These are phyloP conservation scores for Limnothrissa miodon DNA, from an alignment of 2,113 vertebrate genomes.

Conservation along the genomic window DNA sequence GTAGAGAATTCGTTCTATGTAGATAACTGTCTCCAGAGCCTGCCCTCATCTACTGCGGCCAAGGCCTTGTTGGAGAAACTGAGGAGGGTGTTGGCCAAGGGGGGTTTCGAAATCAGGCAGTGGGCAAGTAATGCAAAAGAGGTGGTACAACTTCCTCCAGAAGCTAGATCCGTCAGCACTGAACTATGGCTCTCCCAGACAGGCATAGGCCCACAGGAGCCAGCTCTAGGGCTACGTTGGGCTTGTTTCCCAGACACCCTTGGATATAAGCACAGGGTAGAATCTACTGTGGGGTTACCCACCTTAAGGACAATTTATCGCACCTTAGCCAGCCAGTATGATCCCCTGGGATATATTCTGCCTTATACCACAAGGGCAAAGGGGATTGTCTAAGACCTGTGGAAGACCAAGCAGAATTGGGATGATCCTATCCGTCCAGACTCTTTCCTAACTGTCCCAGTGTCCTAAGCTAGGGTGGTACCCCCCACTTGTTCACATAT, in stretches of 20 bases:
- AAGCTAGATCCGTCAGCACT: neutral
- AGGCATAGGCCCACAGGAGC: neutral
- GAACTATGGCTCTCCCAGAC: neutral
- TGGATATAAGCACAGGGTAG: no score
- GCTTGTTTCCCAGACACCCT: neutral
- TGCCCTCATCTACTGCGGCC: neutral
- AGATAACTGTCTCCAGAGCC: conserved; percentile 33
- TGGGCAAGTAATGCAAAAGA: conserved; percentile 17
- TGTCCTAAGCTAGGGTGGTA: no score
- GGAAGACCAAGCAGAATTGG: no score
- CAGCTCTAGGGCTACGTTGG: neutral
- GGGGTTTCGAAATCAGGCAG: conserved; percentile 26
- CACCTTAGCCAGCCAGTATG: no score
- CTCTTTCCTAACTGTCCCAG: neutral
- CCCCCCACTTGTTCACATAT: no score
- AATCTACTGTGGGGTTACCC: no score
- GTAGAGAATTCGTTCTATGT: conserved; percentile 26
- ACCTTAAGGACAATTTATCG: no score
- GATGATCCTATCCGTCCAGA: neutral
- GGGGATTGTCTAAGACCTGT: no score
- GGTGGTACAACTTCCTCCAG: neutral
- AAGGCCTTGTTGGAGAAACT: neutral
- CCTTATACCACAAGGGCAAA: no score
- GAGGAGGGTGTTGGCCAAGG: no score
- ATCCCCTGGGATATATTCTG: no score